These are phyloP conservation scores for Danio kyathit DNA, from an alignment of 2,797 vertebrate species.

Conservation along the genomic window DNA sequence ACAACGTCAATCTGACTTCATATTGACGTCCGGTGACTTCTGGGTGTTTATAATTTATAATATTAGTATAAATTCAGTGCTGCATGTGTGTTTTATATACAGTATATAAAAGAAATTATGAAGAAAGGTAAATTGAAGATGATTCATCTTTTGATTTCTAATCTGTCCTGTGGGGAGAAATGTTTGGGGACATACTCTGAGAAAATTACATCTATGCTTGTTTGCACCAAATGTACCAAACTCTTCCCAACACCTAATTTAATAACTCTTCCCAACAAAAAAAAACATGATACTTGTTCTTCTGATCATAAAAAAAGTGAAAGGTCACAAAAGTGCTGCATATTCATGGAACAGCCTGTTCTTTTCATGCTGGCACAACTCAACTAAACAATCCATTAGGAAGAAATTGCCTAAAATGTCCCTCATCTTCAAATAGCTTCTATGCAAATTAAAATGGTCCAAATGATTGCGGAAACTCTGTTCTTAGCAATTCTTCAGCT, in stretches of 20 bases:
- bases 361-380: neutral
- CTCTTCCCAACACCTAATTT: no score
- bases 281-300: neutral
- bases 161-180: no score
- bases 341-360: constrained; percentile 17
- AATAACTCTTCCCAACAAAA: neutral
- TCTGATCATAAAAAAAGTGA: neutral
- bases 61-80: no score
- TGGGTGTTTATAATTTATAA: no score
- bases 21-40: no score
- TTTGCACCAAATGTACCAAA: neutral
- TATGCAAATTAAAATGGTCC: neutral
- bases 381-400: neutral
- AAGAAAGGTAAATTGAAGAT: no score
- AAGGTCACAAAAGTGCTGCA: constrained; percentile 2
- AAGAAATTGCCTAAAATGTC: neutral
- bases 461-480: constrained; percentile 67
- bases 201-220: neutral
- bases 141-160: no score
- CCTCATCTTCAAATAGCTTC: neutral
- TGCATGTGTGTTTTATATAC: no score
- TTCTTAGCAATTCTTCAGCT: constrained; percentile 45
- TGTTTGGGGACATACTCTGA: no score
- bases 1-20: no score
- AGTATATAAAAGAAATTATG: no score